Evolutionary conservation across 2,888 invertebrate species (phyloP), one percentile per base, ranked within the genome.

Genomic region (Drosophila trichaetosa): DNA sequence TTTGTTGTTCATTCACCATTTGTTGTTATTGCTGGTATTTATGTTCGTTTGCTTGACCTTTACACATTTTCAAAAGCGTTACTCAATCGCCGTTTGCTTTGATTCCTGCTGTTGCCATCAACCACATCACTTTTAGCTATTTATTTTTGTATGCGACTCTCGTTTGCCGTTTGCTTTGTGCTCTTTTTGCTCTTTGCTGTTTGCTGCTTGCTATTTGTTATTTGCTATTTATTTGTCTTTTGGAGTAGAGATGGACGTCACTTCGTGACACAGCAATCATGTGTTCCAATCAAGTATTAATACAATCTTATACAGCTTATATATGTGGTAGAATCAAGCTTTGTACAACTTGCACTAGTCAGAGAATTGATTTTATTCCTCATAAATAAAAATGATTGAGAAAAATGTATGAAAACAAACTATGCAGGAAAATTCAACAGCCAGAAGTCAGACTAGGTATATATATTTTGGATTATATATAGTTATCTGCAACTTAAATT

Each of bases 41-140:
- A 11, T 65, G 42, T 64, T 42, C 29, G 29, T 59, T 71, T 56
- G 67, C 73, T 68, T 86, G 86, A 89, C 89, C 88, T 89, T 87
- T 87, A 88, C 79, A 88, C 79, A 85, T 8, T 38, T 83, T 88
- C 75, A 38, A 24, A 73, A 73, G 72, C 77, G 80, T 87, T 87
- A 89, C 89, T 90, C 88, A 87, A 61, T 51, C 86, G 57, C 52
- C 51, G 58, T 69, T 79, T 72, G 73, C 71, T 89, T 86, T 75
- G 76, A 79, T 81, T 80, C 72, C 83, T 66, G 63, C 70, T 82
- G 68, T 73, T 27, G 18, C 18, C 13, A 46, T 16, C 79, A 76
- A 83, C 81, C 68, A 42, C 82, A 84, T 71, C 82, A 82, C 73
- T 88, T 86, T 73, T 83, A 81, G 80, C 66, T 72, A 69, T 82